Evolutionary conservation across 2,797 vertebrate species (phyloP).

Genomic region (Enteromius trimaculatus): DNA sequence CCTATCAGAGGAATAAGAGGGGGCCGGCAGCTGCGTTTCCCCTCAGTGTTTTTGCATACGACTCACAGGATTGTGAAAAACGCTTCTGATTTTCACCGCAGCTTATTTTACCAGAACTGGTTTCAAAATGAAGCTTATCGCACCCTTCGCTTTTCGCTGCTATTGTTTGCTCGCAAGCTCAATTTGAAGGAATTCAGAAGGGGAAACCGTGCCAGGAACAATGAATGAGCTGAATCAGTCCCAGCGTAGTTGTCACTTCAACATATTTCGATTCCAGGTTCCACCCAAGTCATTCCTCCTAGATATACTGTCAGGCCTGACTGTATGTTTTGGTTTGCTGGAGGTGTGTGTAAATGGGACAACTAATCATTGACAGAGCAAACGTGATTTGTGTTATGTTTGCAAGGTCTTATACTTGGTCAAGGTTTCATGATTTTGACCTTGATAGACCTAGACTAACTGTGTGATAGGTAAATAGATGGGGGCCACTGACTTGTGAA

Average conservation of each 20-base stretch:
- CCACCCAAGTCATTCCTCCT: not conserved
- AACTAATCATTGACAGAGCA: slow-evolving; percentile 58
- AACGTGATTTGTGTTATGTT: slow-evolving; percentile 37
- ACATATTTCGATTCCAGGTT: not conserved
- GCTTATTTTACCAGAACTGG: not conserved
- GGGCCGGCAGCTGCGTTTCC: slow-evolving; percentile 19
- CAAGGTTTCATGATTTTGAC: slow-evolving; percentile 28
- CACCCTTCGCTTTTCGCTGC: not conserved
- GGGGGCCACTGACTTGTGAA: too few species aligned
- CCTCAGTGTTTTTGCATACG: not conserved
- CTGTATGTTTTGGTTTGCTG: slow-evolving; percentile 36
- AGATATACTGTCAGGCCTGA: slow-evolving; percentile 17
- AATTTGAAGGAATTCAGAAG: not conserved
- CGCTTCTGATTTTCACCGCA: slow-evolving; percentile 5
- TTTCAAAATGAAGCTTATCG: not conserved
- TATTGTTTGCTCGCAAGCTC: not conserved
- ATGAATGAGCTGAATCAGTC: not conserved
- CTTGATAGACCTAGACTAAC: not conserved
- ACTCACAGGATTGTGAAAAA: not conserved
- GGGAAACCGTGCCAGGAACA: not conserved
- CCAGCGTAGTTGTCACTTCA: not conserved
- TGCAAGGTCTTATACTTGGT: slow-evolving; percentile 18
- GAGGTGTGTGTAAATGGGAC: slow-evolving; percentile 31
- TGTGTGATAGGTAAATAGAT: not conserved
- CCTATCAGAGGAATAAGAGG: slow-evolving; percentile 41